Conservation (phyloP, 2,888 invertebrate species). For the Cephus pygmeus region DNA sequence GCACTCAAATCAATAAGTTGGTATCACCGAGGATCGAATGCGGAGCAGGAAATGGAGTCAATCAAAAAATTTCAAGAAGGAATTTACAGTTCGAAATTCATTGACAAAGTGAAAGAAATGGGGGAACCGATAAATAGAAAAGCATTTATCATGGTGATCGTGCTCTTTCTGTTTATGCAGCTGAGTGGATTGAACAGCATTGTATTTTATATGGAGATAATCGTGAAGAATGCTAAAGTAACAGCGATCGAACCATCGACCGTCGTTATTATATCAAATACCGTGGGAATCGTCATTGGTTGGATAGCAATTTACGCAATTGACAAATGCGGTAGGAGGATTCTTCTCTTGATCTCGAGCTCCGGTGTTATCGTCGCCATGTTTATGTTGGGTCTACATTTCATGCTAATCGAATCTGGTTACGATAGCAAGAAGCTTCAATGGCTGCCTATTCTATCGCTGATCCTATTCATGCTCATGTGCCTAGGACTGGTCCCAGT, state of each 20-base stretch:
- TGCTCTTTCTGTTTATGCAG: slow-evolving; percentile 50
- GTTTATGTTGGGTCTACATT: slow-evolving; percentile 41
- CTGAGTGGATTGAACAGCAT: slow-evolving; percentile 48
- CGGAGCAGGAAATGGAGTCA: slow-evolving; percentile 38
- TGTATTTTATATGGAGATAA: slow-evolving; percentile 33
- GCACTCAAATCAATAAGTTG: slow-evolving; percentile 46
- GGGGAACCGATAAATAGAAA: slow-evolving; percentile 31
- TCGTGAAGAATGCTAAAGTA: slow-evolving; percentile 25
- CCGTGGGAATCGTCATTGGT: slow-evolving; percentile 21
- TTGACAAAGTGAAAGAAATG: slow-evolving; percentile 32
- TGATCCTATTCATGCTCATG: slow-evolving; percentile 38
- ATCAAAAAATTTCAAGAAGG: slow-evolving; percentile 43
- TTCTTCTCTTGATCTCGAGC: slow-evolving; percentile 31
- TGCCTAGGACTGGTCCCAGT: slow-evolving; percentile 43
- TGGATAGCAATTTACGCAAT: slow-evolving; percentile 23
- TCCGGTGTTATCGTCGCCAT: slow-evolving; percentile 33
- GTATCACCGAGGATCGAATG: slow-evolving; percentile 48
- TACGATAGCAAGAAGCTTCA: slow-evolving; percentile 34
- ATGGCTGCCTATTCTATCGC: slow-evolving; percentile 41
- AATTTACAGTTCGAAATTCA: slow-evolving; percentile 23
- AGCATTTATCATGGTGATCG: slow-evolving; percentile 40
- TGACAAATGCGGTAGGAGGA: slow-evolving; percentile 28
- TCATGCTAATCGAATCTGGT: slow-evolving; percentile 33
- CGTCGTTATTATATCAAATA: slow-evolving; percentile 24
- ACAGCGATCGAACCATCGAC: slow-evolving; percentile 24